phyloP scores from a whole-genome alignment of 2,797 vertebrate genomes.

The Bradypodion pumilum region DNA sequence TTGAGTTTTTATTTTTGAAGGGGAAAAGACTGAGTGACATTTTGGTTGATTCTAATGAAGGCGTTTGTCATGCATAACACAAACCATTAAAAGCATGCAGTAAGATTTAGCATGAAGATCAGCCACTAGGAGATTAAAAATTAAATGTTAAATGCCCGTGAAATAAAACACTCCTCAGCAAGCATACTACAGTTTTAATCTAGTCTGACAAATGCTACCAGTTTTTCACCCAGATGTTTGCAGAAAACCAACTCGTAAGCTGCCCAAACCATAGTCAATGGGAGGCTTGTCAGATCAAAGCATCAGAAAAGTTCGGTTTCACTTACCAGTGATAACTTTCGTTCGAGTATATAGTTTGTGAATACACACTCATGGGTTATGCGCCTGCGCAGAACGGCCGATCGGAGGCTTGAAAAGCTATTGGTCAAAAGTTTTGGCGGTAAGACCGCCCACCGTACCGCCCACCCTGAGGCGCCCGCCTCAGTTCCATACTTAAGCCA shows the following conservation, averaged over 20 bases:
- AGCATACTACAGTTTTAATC: neutral
- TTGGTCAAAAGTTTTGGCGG: too few relatives aligned
- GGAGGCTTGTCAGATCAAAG: neutral
- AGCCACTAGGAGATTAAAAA: neutral
- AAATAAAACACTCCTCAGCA: neutral
- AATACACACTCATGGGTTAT: too few relatives aligned
- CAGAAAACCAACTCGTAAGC: neutral
- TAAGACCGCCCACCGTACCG: too few relatives aligned
- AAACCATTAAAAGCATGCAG: neutral
- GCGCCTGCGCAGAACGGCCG: too few relatives aligned
- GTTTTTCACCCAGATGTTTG: neutral
- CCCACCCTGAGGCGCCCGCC: too few relatives aligned
- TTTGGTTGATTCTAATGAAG: neutral
- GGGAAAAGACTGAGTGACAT: neutral
- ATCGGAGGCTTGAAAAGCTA: too few relatives aligned
- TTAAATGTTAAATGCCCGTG: neutral
- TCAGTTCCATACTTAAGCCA: too few relatives aligned
- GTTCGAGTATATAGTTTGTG: too few relatives aligned
- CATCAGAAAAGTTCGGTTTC: too few relatives aligned
- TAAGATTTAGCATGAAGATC: neutral
- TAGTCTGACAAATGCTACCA: neutral
- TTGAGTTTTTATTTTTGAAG: neutral
- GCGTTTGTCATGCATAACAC: neutral
- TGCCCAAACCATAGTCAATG: neutral
- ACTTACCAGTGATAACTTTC: too few relatives aligned